Base-by-base conservation (phyloP, 1,140 invertebrate species). In the Aphidius gifuensis region DNA sequence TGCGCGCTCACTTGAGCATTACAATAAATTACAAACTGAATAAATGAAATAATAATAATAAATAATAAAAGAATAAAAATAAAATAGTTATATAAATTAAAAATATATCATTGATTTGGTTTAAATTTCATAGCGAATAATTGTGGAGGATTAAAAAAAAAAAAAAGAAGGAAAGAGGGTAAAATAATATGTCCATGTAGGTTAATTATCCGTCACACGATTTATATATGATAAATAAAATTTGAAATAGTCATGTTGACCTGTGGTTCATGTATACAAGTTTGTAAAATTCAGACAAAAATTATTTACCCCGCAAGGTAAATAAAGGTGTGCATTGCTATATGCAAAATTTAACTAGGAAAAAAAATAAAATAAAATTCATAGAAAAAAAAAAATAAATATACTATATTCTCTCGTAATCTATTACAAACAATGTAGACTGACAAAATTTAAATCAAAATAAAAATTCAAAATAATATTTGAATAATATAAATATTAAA, bases 121-220 rank as follows among this genome's bases (percentile, higher is more conserved):
- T 51, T 23, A 9, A 1, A 6, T 32, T 23, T 38, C 32, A 9
- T n/a, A 55, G 16, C 16, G 38, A 42, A 38, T 43, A 43, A 53
- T 39, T 39, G 9, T 44, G 43, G 43, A 44, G 43, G 43, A 53
- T 39, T 40, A 53, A 53, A 9, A 8, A 9, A 53, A 53, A 53
- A 9, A 8, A 9, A 8, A 1, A 9, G 21, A 0, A 32, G 23
- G 7, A 4, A 2, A 23, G 8, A 21, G 8, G 3, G 7, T 38
- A 39, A 11, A 53, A 53, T 53, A 39, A 39, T 40, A 38, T 9
- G 50, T 40, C 40, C 32, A 53, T 39, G 32, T 53, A 53, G 50
- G 50, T 53, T 53, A 53, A 53, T 53, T 53, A 38, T 32, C 50
- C 32, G 38, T 53, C 50, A 38, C 32, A 53, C 50, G 50, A 53